These are phyloP conservation scores for Ditylenchus weischeri DNA, from an alignment of 2,888 invertebrate genomes.

Conservation along the genomic window DNA sequence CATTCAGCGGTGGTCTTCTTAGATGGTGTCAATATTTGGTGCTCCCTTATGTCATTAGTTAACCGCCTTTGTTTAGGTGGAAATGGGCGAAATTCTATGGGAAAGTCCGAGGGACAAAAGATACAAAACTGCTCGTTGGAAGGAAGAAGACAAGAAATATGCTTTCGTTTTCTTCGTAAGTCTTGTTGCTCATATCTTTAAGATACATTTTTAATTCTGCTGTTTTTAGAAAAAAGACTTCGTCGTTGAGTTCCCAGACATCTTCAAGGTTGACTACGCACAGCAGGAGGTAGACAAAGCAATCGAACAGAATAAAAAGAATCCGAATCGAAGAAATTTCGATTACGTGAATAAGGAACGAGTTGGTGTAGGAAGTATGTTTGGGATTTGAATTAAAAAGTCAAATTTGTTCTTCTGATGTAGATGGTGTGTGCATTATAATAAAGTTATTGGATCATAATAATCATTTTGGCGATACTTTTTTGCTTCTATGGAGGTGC, in stretches of 20 bases:
- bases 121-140: slow-evolving; percentile 53
- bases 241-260: slow-evolving; percentile 39
- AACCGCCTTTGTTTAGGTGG: slow-evolving; percentile 32
- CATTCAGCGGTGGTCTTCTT: too few species aligned
- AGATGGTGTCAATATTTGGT: slow-evolving; percentile 3
- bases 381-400: slow-evolving; percentile 28
- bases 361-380: slow-evolving; percentile 34
- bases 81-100: slow-evolving; percentile 54
- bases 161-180: slow-evolving; percentile 55
- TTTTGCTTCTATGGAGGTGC: too few species aligned
- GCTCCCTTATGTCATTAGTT: not conserved
- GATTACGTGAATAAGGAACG: slow-evolving; percentile 41
- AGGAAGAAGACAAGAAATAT: slow-evolving; percentile 56
- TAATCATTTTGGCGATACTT: too few species aligned
- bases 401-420: too few species aligned
- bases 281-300: slow-evolving; percentile 19
- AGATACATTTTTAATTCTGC: slow-evolving; percentile 1
- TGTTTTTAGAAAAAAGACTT: slow-evolving; percentile 36
- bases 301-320: slow-evolving; percentile 36
- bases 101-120: slow-evolving; percentile 37
- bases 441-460: too few species aligned
- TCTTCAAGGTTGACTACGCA: slow-evolving; percentile 36
- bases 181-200: slow-evolving; percentile 15
- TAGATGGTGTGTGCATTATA: too few species aligned
- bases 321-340: slow-evolving; percentile 34